Base-by-base conservation (phyloP, 2,888 invertebrate species). In the Parnassius mnemosyne region DNA sequence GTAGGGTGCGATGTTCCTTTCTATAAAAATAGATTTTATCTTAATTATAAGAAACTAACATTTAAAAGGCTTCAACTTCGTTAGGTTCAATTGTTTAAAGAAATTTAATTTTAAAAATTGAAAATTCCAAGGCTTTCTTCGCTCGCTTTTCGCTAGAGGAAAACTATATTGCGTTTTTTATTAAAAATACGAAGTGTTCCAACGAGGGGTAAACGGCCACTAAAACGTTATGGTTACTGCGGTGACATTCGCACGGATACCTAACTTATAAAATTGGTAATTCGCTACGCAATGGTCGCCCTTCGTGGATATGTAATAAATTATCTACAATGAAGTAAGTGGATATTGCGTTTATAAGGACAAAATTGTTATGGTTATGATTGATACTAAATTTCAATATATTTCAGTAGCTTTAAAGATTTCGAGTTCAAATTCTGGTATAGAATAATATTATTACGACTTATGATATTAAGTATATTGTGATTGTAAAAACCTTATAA, bases 201-300 rank as follows among this genome's bases (percentile, higher is more conserved):
- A 81, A 87, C 85, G 84, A 88, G 86, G 86, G 84, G 86, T 72
- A 74, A 89, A 90, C 81, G 80, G 76, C 79, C 85, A 86, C 84
- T 89, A 85, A 89, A 90, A 88, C 72, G 85, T 89, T 87, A 90
- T 84, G 86, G 87, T 86, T 85, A 88, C 84, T 83, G 87, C 84
- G 84, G 87, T 83, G 87, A 87, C 87, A 86, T 83, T 87, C 80
- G 79, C 80, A 83, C 79, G 80, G 84, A 85, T 84, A 83, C 81
- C 84, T 83, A 85, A 87, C 89, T 87, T 87, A 88, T 83, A 87
- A 89, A 89, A 89, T 84, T 84, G 85, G 85, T 82, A 81, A 85
- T 73, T 84, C 81, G 76, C 76, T 66, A 72, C 75, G 75, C 76
- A 74, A 76, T 75, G 72, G 73, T 72, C 69, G 72, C 78, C 78